These are phyloP conservation scores for Macrocentrus cingulum DNA, from an alignment of 1,140 invertebrate genomes.

Conservation along the genomic window DNA sequence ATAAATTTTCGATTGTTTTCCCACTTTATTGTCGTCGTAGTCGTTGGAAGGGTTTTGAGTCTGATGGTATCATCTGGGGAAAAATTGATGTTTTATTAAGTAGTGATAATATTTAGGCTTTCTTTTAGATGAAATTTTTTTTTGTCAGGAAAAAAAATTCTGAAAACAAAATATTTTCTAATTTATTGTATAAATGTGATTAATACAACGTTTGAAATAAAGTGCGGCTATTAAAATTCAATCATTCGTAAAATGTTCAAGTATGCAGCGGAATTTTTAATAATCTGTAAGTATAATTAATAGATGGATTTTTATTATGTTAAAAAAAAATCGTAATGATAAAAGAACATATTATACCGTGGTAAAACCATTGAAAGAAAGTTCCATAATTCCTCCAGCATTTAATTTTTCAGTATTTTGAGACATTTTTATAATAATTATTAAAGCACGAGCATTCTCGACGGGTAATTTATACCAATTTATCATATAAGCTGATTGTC, in stretches of 20 bases:
- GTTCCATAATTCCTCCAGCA: constrained; percentile 31
- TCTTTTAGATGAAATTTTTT: too few species aligned
- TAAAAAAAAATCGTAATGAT: neutral
- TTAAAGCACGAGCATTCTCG: constrained; percentile 23
- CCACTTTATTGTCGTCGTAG: too few species aligned
- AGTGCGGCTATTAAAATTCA: neutral
- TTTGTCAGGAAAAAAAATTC: too few species aligned
- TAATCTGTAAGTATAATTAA: constrained; percentile 23
- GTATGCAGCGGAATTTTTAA: constrained; percentile 30
- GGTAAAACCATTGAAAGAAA: constrained; percentile 35
- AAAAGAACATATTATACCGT: constrained; percentile 24
- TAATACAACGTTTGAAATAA: neutral
- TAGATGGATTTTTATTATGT: neutral
- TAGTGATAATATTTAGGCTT: too few species aligned
- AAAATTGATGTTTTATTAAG: too few species aligned
- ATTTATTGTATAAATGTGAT: neutral
- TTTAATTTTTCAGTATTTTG: constrained; percentile 29
- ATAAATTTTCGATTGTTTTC: too few species aligned
- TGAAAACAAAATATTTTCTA: too few species aligned
- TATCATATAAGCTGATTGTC: constrained; percentile 18
- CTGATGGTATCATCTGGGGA: neutral
- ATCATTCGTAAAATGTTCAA: constrained; percentile 31
- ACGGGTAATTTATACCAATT: constrained; percentile 35
- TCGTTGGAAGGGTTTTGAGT: too few species aligned
- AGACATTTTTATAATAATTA: constrained; percentile 33